Percentiles rank a stretch among this genome's conserved stretches.
phyloP scores from a whole-genome alignment of 2,797 vertebrate species.

The Cyprinodon diabolis region DNA sequence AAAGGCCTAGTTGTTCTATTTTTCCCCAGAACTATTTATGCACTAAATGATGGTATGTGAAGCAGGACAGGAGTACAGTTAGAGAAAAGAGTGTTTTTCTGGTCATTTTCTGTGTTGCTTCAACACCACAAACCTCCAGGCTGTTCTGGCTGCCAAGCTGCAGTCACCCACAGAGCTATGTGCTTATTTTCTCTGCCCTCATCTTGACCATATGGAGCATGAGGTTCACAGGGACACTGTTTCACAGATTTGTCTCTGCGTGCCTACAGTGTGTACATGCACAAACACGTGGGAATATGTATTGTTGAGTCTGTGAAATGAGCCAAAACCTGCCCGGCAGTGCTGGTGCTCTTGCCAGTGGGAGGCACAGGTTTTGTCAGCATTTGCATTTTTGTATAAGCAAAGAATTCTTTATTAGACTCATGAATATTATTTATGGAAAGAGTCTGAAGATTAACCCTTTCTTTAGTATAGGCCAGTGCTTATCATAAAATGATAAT shows the following conservation, averaged over 20 bases:
- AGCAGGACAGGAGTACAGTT: slow-evolving; percentile 46
- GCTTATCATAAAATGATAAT: neutral
- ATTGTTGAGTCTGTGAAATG: slow-evolving; percentile 51
- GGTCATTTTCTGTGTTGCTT: slow-evolving; percentile 56
- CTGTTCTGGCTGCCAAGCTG: slow-evolving; percentile 68
- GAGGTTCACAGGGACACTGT: slow-evolving; percentile 74
- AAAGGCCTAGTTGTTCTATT: neutral
- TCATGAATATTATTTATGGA: neutral
- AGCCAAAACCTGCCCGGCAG: slow-evolving; percentile 64
- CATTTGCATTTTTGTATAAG: slow-evolving; percentile 70
- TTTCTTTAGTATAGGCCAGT: neutral
- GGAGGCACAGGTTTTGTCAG: slow-evolving; percentile 68
- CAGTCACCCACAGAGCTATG: slow-evolving; percentile 70
- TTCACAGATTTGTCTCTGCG: slow-evolving; percentile 66
- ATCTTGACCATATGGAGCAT: slow-evolving; percentile 75
- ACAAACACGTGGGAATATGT: slow-evolving; percentile 44
- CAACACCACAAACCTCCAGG: slow-evolving; percentile 60
- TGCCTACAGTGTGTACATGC: slow-evolving; percentile 39
- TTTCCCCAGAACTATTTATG: slow-evolving; percentile 26
- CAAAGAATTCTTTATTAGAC: slow-evolving; percentile 67
- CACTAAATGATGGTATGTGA: slow-evolving; percentile 36
- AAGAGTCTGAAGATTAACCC: neutral
- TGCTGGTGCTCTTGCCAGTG: slow-evolving; percentile 69
- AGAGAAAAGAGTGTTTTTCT: slow-evolving; percentile 53
- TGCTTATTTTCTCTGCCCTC: slow-evolving; percentile 74